These are phyloP conservation scores for Coreoperca whiteheadi DNA, from an alignment of 2,113 vertebrate genomes.

Conservation along the genomic window DNA sequence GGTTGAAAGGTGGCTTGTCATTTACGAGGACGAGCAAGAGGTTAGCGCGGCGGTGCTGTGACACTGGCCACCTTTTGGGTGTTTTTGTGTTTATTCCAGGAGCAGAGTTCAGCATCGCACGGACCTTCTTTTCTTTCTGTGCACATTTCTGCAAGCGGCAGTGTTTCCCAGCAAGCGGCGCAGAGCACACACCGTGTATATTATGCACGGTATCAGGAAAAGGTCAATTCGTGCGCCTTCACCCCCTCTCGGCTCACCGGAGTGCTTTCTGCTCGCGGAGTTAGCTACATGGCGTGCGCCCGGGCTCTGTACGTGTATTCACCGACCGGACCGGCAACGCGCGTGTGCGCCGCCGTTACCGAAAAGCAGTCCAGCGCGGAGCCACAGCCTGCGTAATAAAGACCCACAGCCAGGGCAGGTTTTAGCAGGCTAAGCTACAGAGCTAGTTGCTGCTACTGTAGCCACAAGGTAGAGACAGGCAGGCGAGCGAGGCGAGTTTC, in stretches of 20 bases:
- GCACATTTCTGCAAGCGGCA: conserved; percentile 47
- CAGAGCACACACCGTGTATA: conserved; percentile 48
- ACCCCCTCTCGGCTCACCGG: conserved; percentile 40
- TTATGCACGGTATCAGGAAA: conserved; percentile 58
- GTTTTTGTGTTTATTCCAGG: conserved; percentile 33
- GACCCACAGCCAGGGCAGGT: conserved; percentile 66
- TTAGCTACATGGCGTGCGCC: conserved; percentile 48
- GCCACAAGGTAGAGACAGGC: conserved; percentile 63
- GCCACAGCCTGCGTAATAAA: conserved; percentile 57
- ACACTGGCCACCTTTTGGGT: conserved; percentile 65
- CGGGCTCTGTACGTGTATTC: not conserved
- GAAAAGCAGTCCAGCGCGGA: conserved; percentile 44
- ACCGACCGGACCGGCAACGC: conserved; percentile 10
- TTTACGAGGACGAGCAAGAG: conserved; percentile 84
- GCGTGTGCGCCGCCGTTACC: not conserved
- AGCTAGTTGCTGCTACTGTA: conserved; percentile 80
- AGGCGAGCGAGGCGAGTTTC: conserved; percentile 13
- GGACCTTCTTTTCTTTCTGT: conserved; percentile 56
- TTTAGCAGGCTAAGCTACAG: conserved; percentile 81
- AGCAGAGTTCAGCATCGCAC: conserved; percentile 71
- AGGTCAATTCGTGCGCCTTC: conserved; percentile 75
- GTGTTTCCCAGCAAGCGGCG: conserved; percentile 49
- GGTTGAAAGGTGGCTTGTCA: conserved; percentile 91
- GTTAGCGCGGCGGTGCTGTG: conserved; percentile 77
- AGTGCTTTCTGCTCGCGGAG: conserved; percentile 64